A percentile compares a stretch with the other conserved stretches of the same genome.
Conservation (phyloP, 1,140 invertebrate genomes). For the Berghia stephanieae region DNA sequence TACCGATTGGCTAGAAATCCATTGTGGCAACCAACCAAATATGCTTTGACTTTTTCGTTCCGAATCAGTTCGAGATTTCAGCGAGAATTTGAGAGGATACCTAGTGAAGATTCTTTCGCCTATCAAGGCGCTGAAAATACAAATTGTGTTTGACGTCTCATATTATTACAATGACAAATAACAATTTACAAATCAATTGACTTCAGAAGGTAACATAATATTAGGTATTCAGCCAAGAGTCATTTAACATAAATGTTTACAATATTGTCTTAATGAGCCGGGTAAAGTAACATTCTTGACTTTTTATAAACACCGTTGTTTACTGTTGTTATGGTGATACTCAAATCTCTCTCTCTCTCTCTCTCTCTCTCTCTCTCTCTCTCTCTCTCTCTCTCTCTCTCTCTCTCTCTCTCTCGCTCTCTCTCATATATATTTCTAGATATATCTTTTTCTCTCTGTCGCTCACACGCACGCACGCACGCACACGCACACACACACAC, state of each 20-base stretch:
- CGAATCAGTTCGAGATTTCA: no score
- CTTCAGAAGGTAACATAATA: neutral
- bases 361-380: constrained; percentile 11
- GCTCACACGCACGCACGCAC: neutral
- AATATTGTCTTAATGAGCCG: neutral
- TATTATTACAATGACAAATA: neutral
- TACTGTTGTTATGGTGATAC: neutral
- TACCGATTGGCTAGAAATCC: no score
- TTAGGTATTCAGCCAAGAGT: neutral
- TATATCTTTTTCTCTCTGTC: constrained; percentile 3
- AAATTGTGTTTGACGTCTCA: no score
- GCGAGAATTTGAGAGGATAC: no score
- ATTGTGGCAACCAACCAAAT: no score
- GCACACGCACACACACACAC: neutral
- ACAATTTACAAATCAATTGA: neutral
- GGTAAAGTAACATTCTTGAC: neutral
- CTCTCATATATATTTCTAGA: neutral
- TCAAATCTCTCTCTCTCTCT: constrained; percentile 20
- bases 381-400: neutral
- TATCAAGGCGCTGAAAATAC: no score
- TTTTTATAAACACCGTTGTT: neutral
- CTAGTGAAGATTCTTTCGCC: no score
- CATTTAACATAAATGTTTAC: neutral
- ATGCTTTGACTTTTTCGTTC: no score
- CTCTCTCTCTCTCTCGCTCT: neutral